Conservation (phyloP, 2,113 vertebrate species). For the Pica pica region DNA sequence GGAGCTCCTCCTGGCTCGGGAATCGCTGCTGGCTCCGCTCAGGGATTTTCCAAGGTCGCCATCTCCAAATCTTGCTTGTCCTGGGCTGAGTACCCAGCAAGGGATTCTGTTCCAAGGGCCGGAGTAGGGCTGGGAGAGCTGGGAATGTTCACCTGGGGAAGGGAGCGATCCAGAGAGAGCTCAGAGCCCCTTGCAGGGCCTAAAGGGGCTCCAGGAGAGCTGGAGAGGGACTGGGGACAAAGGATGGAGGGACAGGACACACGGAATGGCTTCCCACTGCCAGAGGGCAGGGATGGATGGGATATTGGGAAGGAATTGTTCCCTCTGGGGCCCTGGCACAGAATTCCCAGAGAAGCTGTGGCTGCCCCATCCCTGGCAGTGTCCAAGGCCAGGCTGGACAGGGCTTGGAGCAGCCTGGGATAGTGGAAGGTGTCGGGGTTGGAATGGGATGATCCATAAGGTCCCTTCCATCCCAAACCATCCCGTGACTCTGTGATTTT, state of each 20-base stretch:
- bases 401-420: neutral
- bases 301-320: neutral
- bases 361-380: neutral
- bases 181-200: neutral
- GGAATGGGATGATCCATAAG: too few relatives aligned
- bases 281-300: neutral
- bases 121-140: neutral
- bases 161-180: neutral
- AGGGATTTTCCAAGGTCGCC: neutral
- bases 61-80: neutral
- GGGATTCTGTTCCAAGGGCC: neutral
- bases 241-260: neutral
- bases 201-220: neutral
- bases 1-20: neutral
- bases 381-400: accelerated
- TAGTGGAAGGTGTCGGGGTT: neutral
- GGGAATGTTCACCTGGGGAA: neutral
- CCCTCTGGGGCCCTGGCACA: neutral
- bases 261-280: neutral
- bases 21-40: neutral
- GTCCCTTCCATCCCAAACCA: neutral
- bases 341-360: neutral
- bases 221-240: neutral
- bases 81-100: neutral
- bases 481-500: neutral